Base-by-base conservation (phyloP, 2,888 invertebrate species). In the Dicroscelio sp. region DNA sequence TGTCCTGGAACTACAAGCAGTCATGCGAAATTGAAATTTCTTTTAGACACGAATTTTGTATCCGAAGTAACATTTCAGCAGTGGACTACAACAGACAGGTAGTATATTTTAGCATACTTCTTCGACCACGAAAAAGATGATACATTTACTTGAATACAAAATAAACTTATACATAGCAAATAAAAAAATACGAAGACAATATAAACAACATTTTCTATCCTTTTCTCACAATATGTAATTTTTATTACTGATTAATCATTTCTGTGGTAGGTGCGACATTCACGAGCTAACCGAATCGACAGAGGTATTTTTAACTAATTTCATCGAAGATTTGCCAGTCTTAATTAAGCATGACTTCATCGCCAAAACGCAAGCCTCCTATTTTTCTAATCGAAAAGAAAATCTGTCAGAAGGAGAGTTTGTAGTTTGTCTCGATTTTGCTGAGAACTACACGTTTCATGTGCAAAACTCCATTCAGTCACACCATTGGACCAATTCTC, bases 311-410 rank as follows among this genome's bases (percentile, higher is more conserved):
- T 20, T 79, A 30, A 14, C 55, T 63, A 79, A 79, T 65, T 63
- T 63, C 1, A 10, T 43, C 8, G 31, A 43, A 4, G 48, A 65
- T 63, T 12, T 79, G n/a, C 48, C 43, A 25, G 63, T 27, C 23
- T 48, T 79, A 65, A 35, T 79, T 4, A 79, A 60, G 31, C 79
- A 79, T n/a, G 63, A 79, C 58, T 65, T 27, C 17, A 79, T 63
- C n/a, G 30, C 38, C 20, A 65, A 43, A 65, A 30, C 31, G 43
- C 65, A 79, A 65, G 27, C 65, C 23, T 79, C 65, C n/a, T 10
- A 60, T n/a, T n/a, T n/a, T n/a, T n/a, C n/a, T n/a, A n/a, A n/a
- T n/a, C n/a, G n/a, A n/a, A n/a, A n/a, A n/a, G n/a, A n/a, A n/a
- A n/a, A n/a, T n/a, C n/a, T n/a, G n/a, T n/a, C n/a, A n/a, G n/a